Evolutionary conservation across 1,140 invertebrate species (phyloP).

Genomic region (Megalonaias nervosa): DNA sequence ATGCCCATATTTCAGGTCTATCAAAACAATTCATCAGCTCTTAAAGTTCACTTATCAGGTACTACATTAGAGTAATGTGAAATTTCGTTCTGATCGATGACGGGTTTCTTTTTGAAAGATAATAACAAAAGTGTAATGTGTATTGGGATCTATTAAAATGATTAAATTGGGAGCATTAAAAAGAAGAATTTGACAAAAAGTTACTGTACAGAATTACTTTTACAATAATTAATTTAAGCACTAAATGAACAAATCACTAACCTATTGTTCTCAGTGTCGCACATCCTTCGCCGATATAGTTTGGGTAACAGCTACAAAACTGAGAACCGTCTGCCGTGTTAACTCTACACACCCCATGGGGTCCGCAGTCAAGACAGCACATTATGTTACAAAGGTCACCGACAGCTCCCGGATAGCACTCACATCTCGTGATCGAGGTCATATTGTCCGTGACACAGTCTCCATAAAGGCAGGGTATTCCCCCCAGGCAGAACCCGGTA

Average conservation of each 20-base stretch:
- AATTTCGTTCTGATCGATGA: too few species aligned
- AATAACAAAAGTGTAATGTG: not conserved
- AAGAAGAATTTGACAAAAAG: not conserved
- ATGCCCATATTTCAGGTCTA: too few species aligned
- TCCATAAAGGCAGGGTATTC: too few species aligned
- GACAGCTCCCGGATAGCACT: not conserved
- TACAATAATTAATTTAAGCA: too few species aligned
- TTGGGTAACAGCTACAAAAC: constrained; percentile 23
- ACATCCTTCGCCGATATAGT: constrained; percentile 20
- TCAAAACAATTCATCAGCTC: too few species aligned
- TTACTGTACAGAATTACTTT: too few species aligned
- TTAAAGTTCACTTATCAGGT: too few species aligned
- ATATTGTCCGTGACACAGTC: too few species aligned
- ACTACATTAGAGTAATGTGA: too few species aligned
- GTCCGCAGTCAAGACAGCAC: constrained; percentile 9
- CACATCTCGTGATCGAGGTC: not conserved
- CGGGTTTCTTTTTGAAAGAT: not conserved
- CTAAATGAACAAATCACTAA: not conserved
- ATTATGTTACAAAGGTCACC: not conserved
- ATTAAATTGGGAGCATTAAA: not conserved
- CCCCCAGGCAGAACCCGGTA: too few species aligned
- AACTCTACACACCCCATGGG: constrained; percentile 12
- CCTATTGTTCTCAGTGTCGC: constrained; percentile 8
- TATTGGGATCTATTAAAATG: not conserved
- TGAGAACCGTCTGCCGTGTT: not conserved